These are phyloP conservation scores for Diabrotica virgifera DNA, from an alignment of 1,140 invertebrate genomes.

Conservation along the genomic window DNA sequence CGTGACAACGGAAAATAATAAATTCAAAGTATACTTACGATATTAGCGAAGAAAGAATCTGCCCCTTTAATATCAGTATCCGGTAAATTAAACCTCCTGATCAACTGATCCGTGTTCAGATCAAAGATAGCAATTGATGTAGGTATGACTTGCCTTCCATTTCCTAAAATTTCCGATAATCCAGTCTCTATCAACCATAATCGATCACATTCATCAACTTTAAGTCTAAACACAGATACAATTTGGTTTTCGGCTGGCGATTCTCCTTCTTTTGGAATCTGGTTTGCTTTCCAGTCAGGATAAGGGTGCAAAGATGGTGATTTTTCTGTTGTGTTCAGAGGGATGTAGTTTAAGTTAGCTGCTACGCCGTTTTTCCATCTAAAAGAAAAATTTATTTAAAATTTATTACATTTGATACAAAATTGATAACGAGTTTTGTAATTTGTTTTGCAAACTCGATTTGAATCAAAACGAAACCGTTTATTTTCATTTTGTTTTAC, in stretches of 20 bases:
- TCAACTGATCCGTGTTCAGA: slow-evolving; percentile 65
- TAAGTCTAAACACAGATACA: slow-evolving; percentile 55
- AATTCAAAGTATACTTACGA: slow-evolving; percentile 36
- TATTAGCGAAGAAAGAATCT: slow-evolving; percentile 70
- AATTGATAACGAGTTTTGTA: no score
- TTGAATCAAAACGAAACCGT: no score
- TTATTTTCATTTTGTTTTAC: no score
- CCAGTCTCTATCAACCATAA: slow-evolving; percentile 75
- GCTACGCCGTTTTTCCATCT: slow-evolving; percentile 73
- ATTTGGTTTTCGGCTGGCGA: slow-evolving; percentile 46
- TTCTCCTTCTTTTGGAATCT: slow-evolving; percentile 48
- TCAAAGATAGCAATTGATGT: slow-evolving; percentile 70
- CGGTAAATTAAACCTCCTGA: slow-evolving; percentile 64
- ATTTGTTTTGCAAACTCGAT: no score
- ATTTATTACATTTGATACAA: no score
- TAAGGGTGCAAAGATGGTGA: slow-evolving; percentile 66
- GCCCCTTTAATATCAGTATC: slow-evolving; percentile 61
- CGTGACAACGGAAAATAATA: not conserved
- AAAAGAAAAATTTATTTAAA: not conserved
- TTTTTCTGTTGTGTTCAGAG: slow-evolving; percentile 53
- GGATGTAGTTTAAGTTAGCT: slow-evolving; percentile 67
- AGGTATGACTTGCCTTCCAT: slow-evolving; percentile 58
- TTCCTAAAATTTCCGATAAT: slow-evolving; percentile 67
- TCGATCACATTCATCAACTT: slow-evolving; percentile 67
- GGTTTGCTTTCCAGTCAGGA: slow-evolving; percentile 64